Evolutionary conservation across 1,140 invertebrate genomes (phyloP).

Genomic region (Drosophila lacertosa): DNA sequence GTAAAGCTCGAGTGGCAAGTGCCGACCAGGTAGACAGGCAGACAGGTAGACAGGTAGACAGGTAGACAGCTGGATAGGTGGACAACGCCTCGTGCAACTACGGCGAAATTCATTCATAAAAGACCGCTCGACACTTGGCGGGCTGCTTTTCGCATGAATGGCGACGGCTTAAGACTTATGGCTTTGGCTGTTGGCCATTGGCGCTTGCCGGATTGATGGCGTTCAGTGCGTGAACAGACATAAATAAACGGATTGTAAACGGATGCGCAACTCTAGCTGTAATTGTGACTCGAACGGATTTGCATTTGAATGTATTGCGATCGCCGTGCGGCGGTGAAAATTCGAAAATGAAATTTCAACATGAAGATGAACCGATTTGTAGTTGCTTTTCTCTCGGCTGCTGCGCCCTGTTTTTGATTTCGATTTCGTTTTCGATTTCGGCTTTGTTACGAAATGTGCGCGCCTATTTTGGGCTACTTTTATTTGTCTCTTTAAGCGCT

Average conservation of each 20-base stretch:
- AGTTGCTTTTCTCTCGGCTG: slow-evolving; percentile 56
- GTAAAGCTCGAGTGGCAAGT: slow-evolving; percentile 29
- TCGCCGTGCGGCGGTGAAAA: slow-evolving; percentile 61
- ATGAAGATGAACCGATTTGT: slow-evolving; percentile 45
- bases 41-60: not conserved
- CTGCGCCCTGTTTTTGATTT: slow-evolving; percentile 62
- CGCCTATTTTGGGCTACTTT: slow-evolving; percentile 1
- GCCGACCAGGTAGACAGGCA: slow-evolving; percentile 23
- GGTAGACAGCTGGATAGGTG: too few species aligned
- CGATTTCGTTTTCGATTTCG: slow-evolving; percentile 42
- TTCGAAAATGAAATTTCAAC: slow-evolving; percentile 65
- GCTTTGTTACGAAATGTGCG: slow-evolving; percentile 60
- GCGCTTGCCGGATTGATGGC: slow-evolving; percentile 54
- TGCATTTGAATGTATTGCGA: slow-evolving; percentile 59
- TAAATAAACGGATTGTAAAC: slow-evolving; percentile 73
- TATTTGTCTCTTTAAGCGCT: too few species aligned
- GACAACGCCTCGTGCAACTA: slow-evolving; percentile 49
- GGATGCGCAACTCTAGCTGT: slow-evolving; percentile 48
- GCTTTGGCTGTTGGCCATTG: slow-evolving; percentile 39
- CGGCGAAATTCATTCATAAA: slow-evolving; percentile 78
- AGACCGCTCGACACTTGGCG: slow-evolving; percentile 59
- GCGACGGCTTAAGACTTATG: slow-evolving; percentile 53
- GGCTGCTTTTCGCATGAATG: slow-evolving; percentile 74
- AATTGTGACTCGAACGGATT: slow-evolving; percentile 48
- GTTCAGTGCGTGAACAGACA: slow-evolving; percentile 63